A percentile compares a stretch with the other conserved stretches of the same genome.
phyloP scores from a whole-genome alignment of 2,888 invertebrate species.

The Cinara cedri region DNA sequence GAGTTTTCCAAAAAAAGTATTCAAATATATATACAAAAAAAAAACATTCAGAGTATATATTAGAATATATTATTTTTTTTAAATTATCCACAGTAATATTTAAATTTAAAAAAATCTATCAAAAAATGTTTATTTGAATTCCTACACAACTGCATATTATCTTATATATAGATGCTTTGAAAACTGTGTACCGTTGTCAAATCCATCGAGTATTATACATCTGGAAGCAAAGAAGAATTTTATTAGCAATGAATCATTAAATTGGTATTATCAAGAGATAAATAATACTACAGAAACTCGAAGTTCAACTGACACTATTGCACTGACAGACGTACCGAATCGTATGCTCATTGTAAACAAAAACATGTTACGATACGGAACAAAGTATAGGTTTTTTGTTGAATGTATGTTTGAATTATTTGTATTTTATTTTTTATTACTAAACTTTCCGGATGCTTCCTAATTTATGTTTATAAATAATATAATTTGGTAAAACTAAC shows the following conservation, averaged over 20 bases:
- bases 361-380: slow-evolving; percentile 9
- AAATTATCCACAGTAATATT: no score
- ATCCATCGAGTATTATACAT: slow-evolving; percentile 20
- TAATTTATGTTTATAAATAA: not conserved
- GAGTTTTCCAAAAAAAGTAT: no score
- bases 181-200: slow-evolving; percentile 8
- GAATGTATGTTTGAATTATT: slow-evolving; percentile 11
- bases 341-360: slow-evolving; percentile 14
- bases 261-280: not conserved
- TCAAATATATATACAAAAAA: no score
- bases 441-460: no score
- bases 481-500: not conserved
- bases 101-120: no score
- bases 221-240: slow-evolving; percentile 7
- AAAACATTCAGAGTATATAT: no score
- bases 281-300: not conserved
- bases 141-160: no score
- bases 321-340: slow-evolving; percentile 1
- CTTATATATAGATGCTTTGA: slow-evolving; percentile 15
- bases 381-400: not conserved
- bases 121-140: no score
- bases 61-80: no score
- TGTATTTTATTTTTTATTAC: not conserved
- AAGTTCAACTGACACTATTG: not conserved
- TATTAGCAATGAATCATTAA: not conserved